A percentile compares a stretch with the other conserved stretches of the same genome.
These are phyloP conservation scores for Chaetodon auriga DNA, from an alignment of 2,113 vertebrate genomes.

Conservation along the genomic window DNA sequence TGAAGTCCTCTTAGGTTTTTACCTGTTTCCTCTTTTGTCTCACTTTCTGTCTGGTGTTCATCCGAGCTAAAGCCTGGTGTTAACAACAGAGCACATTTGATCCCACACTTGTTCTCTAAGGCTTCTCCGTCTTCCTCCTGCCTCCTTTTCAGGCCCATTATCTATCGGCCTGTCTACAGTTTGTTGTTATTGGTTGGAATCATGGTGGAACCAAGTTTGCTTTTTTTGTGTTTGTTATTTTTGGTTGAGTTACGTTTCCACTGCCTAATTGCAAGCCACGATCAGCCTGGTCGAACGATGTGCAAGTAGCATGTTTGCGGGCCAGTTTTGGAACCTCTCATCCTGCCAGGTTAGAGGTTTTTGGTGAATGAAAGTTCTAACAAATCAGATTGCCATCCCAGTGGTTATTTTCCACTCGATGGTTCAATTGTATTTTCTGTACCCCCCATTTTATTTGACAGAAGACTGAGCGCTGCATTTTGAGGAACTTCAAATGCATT, in stretches of 20 bases:
- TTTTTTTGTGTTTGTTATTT: neutral
- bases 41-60: slow-evolving; percentile 52
- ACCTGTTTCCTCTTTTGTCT: slow-evolving; percentile 48
- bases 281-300: neutral
- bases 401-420: neutral
- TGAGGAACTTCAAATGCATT: slow-evolving; percentile 32
- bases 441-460: slow-evolving; percentile 21
- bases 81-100: slow-evolving; percentile 60
- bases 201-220: neutral
- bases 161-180: slow-evolving; percentile 1
- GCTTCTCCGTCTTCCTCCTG: slow-evolving; percentile 59
- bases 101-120: slow-evolving; percentile 58
- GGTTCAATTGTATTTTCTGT: slow-evolving; percentile 10
- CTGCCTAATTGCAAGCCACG: neutral
- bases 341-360: neutral
- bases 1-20: slow-evolving; percentile 24
- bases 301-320: neutral
- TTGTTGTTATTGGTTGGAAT: slow-evolving; percentile 18
- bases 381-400: neutral
- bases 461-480: neutral
- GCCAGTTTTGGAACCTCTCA: neutral
- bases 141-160: slow-evolving; percentile 34
- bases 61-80: slow-evolving; percentile 57
- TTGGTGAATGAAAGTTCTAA: neutral
- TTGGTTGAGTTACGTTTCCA: neutral